phyloP scores from a whole-genome alignment of 2,113 vertebrate genomes.

The Ceuthmochares aereus region DNA sequence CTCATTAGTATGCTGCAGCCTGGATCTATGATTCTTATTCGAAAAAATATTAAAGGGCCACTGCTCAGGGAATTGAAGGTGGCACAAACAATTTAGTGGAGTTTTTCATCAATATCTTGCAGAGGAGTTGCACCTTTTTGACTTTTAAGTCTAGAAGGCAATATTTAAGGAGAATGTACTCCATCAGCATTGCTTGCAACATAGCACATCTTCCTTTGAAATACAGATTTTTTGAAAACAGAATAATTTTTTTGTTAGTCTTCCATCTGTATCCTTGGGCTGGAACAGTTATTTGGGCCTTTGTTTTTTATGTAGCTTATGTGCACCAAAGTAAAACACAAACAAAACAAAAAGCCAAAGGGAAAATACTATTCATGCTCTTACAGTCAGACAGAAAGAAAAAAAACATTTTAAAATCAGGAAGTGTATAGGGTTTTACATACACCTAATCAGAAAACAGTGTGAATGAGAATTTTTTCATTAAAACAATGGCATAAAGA shows the following conservation, averaged over 20 bases:
- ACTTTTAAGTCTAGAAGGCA: background rate
- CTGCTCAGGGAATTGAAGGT: slow-evolving; percentile 57
- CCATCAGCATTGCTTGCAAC: background rate
- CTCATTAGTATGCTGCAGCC: slow-evolving; percentile 64
- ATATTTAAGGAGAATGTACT: background rate
- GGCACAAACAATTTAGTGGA: slow-evolving; percentile 57
- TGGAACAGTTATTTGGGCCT: slow-evolving; percentile 10
- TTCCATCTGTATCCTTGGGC: background rate
- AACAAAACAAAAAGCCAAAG: background rate
- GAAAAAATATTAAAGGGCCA: slow-evolving; percentile 59
- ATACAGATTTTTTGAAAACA: background rate
- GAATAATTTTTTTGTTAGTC: background rate
- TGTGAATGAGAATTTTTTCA: background rate
- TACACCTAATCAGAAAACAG: background rate
- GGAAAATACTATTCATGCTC: background rate
- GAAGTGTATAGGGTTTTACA: background rate
- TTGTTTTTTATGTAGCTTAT: background rate
- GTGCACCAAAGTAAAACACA: background rate
- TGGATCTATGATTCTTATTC: slow-evolving; percentile 54
- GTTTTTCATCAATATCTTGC: slow-evolving; percentile 42
- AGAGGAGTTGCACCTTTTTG: background rate
- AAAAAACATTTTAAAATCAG: background rate
- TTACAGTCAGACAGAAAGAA: background rate
- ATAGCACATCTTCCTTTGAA: background rate
- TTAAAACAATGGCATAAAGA: background rate